Conservation (phyloP, 92 coral and sea anemone species). For the Phenganax subtilis region DNA sequence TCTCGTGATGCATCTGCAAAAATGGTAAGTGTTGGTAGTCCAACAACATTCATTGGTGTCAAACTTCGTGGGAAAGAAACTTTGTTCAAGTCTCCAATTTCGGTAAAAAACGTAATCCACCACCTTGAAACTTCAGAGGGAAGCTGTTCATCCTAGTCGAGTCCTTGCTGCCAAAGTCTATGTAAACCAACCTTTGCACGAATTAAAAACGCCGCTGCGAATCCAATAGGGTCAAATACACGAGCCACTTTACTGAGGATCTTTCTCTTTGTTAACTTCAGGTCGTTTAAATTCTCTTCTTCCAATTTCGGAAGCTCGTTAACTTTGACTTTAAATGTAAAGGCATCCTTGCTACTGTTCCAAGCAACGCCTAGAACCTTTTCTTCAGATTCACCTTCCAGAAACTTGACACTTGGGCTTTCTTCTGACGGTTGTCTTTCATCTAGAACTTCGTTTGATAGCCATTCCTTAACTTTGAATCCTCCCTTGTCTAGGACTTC, state of each 20-base stretch:
- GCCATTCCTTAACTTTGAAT: constrained; percentile 58
- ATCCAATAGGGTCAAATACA: constrained; percentile 54
- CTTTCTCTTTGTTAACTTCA: constrained; percentile 36
- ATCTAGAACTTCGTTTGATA: constrained; percentile 27
- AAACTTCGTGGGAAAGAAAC: constrained; percentile 49
- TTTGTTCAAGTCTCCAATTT: constrained; percentile 40
- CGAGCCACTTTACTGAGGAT: constrained; percentile 50
- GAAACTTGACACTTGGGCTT: constrained; percentile 8
- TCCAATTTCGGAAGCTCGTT: neutral
- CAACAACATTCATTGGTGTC: constrained; percentile 42
- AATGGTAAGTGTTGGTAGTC: constrained; percentile 47
- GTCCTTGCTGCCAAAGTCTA: constrained; percentile 29
- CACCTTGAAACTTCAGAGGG: constrained; percentile 36
- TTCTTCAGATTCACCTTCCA: constrained; percentile 35
- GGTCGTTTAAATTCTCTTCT: neutral
- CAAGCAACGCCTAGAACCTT: constrained; percentile 20
- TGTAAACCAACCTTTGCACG: constrained; percentile 44
- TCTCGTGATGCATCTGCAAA: constrained; percentile 46
- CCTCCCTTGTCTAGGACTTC: constrained; percentile 51
- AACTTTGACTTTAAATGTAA: constrained; percentile 27
- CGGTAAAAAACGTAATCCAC: constrained; percentile 40
- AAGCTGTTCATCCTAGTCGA: constrained; percentile 40
- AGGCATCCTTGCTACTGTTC: constrained; percentile 19
- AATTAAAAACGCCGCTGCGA: constrained; percentile 48
- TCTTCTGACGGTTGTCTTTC: neutral